A percentile compares a stretch with the other conserved stretches of the same genome.
phyloP scores from a whole-genome alignment of 2,888 invertebrate genomes.

The Trissolcus japonicus region DNA sequence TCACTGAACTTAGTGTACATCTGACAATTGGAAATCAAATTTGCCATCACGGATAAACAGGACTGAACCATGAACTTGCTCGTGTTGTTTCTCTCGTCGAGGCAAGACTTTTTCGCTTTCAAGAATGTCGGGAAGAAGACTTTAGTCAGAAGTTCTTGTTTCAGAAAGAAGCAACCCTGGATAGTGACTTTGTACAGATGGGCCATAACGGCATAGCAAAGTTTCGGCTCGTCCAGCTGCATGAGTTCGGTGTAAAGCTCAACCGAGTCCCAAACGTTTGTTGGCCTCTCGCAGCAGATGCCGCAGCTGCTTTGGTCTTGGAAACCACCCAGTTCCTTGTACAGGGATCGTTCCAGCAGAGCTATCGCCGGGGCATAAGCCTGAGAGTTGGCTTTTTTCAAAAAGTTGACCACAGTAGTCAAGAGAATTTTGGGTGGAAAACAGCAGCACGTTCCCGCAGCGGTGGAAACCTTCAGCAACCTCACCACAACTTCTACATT shows the following conservation, averaged over 20 bases:
- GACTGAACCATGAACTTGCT: conserved; percentile 80
- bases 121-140: conserved; percentile 81
- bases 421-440: conserved; percentile 79
- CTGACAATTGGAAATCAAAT: conserved; percentile 78
- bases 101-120: conserved; percentile 78
- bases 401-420: conserved; percentile 77
- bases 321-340: conserved; percentile 79
- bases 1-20: conserved; percentile 81
- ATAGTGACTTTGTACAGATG: conserved; percentile 80
- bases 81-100: conserved; percentile 73
- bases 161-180: conserved; percentile 78
- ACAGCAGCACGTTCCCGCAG: conserved; percentile 82
- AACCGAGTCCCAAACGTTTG: conserved; percentile 78
- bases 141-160: conserved; percentile 79
- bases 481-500: conserved; percentile 75
- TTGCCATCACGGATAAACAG: conserved; percentile 80
- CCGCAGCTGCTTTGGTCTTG: conserved; percentile 72
- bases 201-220: conserved; percentile 79
- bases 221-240: conserved; percentile 78
- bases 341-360: conserved; percentile 80
- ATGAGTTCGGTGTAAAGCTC: conserved; percentile 80
- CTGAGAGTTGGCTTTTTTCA: conserved; percentile 69
- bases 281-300: conserved; percentile 64
- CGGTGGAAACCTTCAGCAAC: conserved; percentile 79
- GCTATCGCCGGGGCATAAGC: conserved; percentile 75